Evolutionary conservation across 2,113 vertebrate species (phyloP).

Genomic region (Rhadina sibilatrix): DNA sequence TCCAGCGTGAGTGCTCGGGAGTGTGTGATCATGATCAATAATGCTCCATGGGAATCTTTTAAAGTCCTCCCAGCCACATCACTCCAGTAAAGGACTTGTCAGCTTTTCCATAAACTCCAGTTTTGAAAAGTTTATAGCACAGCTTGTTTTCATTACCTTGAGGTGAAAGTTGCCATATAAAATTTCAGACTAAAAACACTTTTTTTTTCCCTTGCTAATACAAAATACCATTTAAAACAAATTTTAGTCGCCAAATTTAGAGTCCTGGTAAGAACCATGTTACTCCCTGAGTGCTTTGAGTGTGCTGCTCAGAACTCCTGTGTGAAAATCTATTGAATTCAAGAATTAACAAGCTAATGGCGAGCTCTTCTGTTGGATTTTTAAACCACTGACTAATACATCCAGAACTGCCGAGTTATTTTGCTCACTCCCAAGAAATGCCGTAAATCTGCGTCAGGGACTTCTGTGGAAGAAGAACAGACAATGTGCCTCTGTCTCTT

Average conservation of each 20-base stretch:
- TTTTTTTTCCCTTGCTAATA: constrained; percentile 14
- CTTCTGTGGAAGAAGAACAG: not conserved
- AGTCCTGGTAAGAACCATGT: not conserved
- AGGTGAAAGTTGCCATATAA: constrained; percentile 52
- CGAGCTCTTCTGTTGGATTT: not conserved
- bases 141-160: constrained; percentile 56
- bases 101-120: constrained; percentile 47
- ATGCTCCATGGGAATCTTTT: not conserved
- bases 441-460: not conserved
- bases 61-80: constrained; percentile 16
- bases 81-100: constrained; percentile 38
- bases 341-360: not conserved
- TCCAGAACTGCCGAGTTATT: not conserved
- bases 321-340: not conserved
- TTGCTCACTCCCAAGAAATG: not conserved
- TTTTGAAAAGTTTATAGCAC: constrained; percentile 52
- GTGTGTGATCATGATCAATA: constrained; percentile 8
- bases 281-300: not conserved
- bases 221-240: constrained; percentile 40
- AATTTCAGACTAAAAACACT: constrained; percentile 45
- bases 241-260: constrained; percentile 3
- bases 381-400: not conserved
- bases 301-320: not conserved
- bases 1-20: not conserved
- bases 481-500: not conserved